Evolutionary conservation across 2,113 vertebrate species (phyloP), one percentile per base, ranked within the genome.

Genomic region (pig (Sus scrofa)): DNA sequence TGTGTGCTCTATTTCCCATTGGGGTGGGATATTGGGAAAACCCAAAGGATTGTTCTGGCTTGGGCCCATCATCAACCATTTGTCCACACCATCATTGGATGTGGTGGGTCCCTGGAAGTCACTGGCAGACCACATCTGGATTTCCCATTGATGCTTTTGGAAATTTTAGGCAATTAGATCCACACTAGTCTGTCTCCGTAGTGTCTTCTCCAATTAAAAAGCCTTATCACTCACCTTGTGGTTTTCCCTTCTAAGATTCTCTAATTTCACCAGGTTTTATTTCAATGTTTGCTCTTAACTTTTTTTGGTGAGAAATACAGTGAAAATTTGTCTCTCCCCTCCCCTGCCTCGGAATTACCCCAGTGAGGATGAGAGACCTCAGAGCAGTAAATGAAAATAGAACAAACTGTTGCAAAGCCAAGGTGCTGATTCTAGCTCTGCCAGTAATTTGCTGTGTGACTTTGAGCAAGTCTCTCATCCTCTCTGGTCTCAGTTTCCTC

Each of bases 251-350:
- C 74, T 86, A 68, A 71, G 37, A 70, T 71, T 75, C 58, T 39
- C 60, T 78, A 52, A 54, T 84, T 81, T 39, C 50, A 70, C 86
- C 32, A 86, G 32, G 15, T 77, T 82, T 91, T 82, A 91, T 32
- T 97, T 63, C 82, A 74, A n/a, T n/a, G 6, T 93, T 86, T 88
- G 15, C 79, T 67, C 56, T 52, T 27, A 74, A n/a, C 18, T 74
- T 94, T 85, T 44, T 88, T 74, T 87, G 34, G n/a, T 88, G 91
- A 73, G 37, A 97, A 71, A 68, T 82, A 6, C 14, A 7, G 67
- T 32, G 32, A 52, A 60, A 89, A 27, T 83, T 4, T 81, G 18
- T n/a, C 0, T 26, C 30, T 2, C 2, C 6, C 37, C 2, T 16
- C 14, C 18, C 20, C 54, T 7, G 16, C 9, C 1, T 74, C 81